A percentile compares a stretch with the other conserved stretches of the same genome.
Evolutionary conservation across 1,140 invertebrate genomes (phyloP).

Genomic region (Lithobius niger): DNA sequence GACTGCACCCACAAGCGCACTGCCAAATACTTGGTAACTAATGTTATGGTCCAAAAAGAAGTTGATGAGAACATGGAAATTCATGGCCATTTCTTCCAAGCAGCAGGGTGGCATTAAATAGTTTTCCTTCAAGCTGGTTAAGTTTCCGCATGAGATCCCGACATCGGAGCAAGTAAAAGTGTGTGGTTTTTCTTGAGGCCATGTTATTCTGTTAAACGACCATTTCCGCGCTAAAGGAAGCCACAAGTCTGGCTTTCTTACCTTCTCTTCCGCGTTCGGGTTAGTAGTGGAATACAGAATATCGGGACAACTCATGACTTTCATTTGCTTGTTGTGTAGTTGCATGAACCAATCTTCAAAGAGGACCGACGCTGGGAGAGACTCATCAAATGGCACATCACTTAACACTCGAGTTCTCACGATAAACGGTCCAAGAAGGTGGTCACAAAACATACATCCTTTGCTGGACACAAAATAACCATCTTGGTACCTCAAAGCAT

Average conservation of each 20-base stretch:
- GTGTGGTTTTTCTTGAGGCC: background rate
- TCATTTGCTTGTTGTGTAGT: slow-evolving; percentile 15
- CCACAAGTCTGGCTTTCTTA: slow-evolving; percentile 19
- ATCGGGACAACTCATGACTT: slow-evolving; percentile 16
- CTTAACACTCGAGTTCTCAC: slow-evolving; percentile 13
- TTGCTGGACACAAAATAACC: slow-evolving; percentile 24
- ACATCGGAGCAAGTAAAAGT: background rate
- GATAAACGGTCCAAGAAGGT: slow-evolving; percentile 24
- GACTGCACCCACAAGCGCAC: slow-evolving; percentile 24
- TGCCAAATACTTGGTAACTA: slow-evolving; percentile 22
- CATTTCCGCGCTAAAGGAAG: slow-evolving; percentile 17
- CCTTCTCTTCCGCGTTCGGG: background rate
- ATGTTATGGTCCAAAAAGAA: slow-evolving; percentile 11
- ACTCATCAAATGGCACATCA: slow-evolving; percentile 15
- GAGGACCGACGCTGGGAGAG: slow-evolving; percentile 11
- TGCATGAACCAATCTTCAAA: slow-evolving; percentile 14
- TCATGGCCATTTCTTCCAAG: slow-evolving; percentile 13
- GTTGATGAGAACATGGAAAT: slow-evolving; percentile 9
- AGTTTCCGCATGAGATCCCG: background rate
- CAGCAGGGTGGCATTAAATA: slow-evolving; percentile 18
- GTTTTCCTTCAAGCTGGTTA: background rate
- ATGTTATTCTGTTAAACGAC: background rate
- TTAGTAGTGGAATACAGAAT: background rate
- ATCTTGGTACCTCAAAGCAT: slow-evolving; percentile 19
- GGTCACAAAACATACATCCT: slow-evolving; percentile 29